Base-by-base conservation (phyloP, 2,888 invertebrate genomes). In the Magallana nippona region DNA sequence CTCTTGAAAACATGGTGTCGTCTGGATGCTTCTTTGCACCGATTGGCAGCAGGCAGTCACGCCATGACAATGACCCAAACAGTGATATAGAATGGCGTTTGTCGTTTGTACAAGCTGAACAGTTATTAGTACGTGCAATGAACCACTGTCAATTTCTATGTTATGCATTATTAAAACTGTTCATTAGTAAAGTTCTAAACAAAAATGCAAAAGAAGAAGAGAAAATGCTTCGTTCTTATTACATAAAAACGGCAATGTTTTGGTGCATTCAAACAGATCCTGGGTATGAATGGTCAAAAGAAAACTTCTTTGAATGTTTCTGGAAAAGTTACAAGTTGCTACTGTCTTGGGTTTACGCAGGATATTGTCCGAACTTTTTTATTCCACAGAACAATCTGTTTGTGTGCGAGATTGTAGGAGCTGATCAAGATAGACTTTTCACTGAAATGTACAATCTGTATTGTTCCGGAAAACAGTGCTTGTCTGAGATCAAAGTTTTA, bases 341-440 rank as follows among this genome's bases (percentile, higher is more conserved):
- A 17, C 56, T 80, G 17, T 22, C 22, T 11, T 80, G 58, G 56
- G 58, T 80, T 27, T 32, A 57, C 15, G 22, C 17, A 0, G 80
- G 80, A 11, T 80, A 80, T 8, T 80, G 80, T 17, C 80, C 80
- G 0, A 80, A 80, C 27, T 58, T 80, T 58, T 80, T 80, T 32
- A 57, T 80, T 10, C 80, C 80, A 57, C 56, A 80, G 11, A 80
- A 80, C 80, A 80, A 80, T 32, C 55, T 80, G 80, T 80, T 80
- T 57, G 56, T 58, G 3, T 32, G n/a, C 8, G 58, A 57, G 27
- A 57, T 80, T 32, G 1, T n/a, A 27, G 80, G 80, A 15, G 32
- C 32, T 57, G 80, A 32, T 57, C 80, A 80, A 27, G 27, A 71
- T 0, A 71, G 15, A 71, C 32, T 71, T 32, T 71, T 71, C 15